Evolutionary conservation across 2,888 invertebrate genomes (phyloP).

Genomic region (Trachelus iudaicus): DNA sequence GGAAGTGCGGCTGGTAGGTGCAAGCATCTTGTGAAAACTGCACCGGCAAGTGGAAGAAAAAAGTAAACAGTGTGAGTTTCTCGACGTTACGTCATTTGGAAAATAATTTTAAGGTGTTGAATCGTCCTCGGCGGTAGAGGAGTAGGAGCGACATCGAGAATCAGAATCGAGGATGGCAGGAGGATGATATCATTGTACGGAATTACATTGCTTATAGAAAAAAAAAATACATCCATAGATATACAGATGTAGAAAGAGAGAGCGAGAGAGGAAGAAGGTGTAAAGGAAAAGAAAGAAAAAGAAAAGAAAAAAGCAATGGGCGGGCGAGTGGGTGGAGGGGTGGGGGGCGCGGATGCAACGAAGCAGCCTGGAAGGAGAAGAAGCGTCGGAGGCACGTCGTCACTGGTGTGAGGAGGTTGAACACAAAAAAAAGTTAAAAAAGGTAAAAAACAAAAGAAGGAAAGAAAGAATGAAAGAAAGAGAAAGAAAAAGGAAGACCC

Average conservation of each 20-base stretch:
- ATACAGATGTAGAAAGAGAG: conserved; percentile 1
- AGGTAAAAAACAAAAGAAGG: background rate
- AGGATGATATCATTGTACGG: background rate
- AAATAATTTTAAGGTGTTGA: background rate
- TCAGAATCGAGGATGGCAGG: background rate
- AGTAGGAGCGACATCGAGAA: background rate
- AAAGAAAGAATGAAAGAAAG: background rate
- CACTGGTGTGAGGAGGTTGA: background rate
- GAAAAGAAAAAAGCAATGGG: conserved; percentile 8
- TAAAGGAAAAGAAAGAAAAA: conserved; percentile 22
- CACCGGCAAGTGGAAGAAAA: background rate
- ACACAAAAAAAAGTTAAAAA: conserved; percentile 21
- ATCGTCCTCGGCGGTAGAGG: background rate
- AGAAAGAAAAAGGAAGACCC: conserved; percentile 22
- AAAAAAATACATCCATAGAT: background rate
- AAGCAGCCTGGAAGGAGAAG: background rate
- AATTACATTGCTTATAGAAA: background rate
- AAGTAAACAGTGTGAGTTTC: background rate
- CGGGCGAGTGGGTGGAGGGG: background rate
- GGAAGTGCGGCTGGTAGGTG: background rate
- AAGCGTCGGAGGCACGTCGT: conserved; percentile 17
- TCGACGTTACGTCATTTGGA: background rate
- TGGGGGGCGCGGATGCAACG: background rate
- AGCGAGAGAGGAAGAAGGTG: conserved; percentile 6
- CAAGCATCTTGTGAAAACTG: background rate